phyloP scores from a whole-genome alignment of 2,888 invertebrate genomes.

The Meiosimyza platycephala region DNA sequence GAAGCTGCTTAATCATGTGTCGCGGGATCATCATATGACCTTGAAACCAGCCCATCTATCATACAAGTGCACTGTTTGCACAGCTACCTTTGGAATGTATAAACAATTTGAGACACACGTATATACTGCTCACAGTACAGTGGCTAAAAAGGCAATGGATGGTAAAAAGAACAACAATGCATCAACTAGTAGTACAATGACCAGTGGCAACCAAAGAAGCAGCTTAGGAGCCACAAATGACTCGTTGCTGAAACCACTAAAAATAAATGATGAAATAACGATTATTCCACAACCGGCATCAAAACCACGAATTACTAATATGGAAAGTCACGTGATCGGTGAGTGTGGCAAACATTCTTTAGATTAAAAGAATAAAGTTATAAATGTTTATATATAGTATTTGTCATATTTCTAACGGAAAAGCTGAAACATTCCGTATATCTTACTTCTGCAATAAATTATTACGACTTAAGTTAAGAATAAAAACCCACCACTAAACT shows the following conservation, averaged over 20 bases:
- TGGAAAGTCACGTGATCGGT: slow-evolving; percentile 68
- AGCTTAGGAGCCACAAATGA: slow-evolving; percentile 68
- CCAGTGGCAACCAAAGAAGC: slow-evolving; percentile 56
- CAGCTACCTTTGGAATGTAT: slow-evolving; percentile 95
- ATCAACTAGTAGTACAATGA: slow-evolving; percentile 41
- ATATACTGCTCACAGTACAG: slow-evolving; percentile 91
- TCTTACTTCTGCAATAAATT: no score
- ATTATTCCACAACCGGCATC: slow-evolving; percentile 86
- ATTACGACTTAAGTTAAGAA: no score
- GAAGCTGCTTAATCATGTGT: slow-evolving; percentile 92
- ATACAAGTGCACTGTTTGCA: slow-evolving; percentile 95
- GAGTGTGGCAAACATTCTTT: slow-evolving; percentile 44
- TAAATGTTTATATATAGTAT: no score
- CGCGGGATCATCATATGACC: slow-evolving; percentile 90
- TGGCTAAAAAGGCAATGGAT: slow-evolving; percentile 85
- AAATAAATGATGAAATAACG: slow-evolving; percentile 90
- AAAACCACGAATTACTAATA: slow-evolving; percentile 65
- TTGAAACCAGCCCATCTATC: slow-evolving; percentile 93
- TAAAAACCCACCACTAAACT: no score
- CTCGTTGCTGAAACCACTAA: slow-evolving; percentile 80
- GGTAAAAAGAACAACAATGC: slow-evolving; percentile 67
- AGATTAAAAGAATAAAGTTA: not conserved
- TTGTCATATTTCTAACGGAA: not conserved
- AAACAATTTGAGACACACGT: slow-evolving; percentile 95
- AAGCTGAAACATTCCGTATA: not conserved